Base-by-base conservation (phyloP, 1,140 invertebrate species). In the Heliconius eleuchia region DNA sequence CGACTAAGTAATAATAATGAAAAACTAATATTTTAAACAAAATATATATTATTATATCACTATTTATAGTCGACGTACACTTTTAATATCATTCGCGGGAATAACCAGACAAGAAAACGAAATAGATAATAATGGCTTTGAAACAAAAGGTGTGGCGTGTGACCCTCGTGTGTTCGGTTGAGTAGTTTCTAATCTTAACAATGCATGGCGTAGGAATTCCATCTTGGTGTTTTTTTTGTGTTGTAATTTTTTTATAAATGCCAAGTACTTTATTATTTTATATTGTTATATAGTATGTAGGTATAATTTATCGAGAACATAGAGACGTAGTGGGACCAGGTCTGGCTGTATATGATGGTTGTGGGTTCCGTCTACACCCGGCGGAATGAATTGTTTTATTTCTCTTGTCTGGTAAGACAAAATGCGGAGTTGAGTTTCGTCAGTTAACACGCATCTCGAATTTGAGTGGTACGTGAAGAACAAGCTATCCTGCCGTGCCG, bases 131-230 rank as follows among this genome's bases (percentile, higher is more conserved):
- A 85, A 83, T 82, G 52, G 76, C 76, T 77, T 79, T 83, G 74
- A 85, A 78, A 83, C 84, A 85, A 85, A 85, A 83, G 84, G 82
- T 80, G 82, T 74, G 82, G 71, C 82, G 83, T 83, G 84, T 83
- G 82, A 85, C 84, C 84, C 82, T 82, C 80, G 78, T 79, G 72
- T 66, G 80, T 52, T 79, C 77, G 82, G 80, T 79, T 79, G 82
- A 85, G 73, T 79, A 78, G 84, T 84, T 84, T 84, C 84, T 83
- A 83, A 82, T 82, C 82, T 80, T 70, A 78, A 85, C 84, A 85
- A 85, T 83, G 60, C 60, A 27, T 30, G 76, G 84, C 77, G 37
- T 55, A 76, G 83, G 78, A 83, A 83, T 83, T 82, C 74, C 77
- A 80, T 60, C 72, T 73, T 55, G 37, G 39, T n/a, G 55, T 80